Percentiles rank a stretch among this genome's conserved stretches.
Evolutionary conservation across 2,888 invertebrate genomes (phyloP).

Genomic region (Sialis fuliginosa): DNA sequence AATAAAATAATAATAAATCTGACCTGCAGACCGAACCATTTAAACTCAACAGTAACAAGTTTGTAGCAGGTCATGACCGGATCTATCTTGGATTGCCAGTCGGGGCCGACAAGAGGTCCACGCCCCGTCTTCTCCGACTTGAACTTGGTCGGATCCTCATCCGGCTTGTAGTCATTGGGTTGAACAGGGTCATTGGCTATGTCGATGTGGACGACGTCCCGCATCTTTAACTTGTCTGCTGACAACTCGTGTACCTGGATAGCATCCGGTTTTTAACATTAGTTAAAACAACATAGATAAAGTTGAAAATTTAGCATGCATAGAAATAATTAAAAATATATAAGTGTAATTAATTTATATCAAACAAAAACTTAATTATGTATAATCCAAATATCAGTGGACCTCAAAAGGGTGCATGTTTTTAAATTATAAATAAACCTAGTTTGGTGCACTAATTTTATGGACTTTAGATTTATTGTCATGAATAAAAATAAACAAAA

Average conservation of each 20-base stretch:
- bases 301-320: too few relatives aligned
- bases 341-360: not conserved
- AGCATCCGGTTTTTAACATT: not conserved
- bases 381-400: not conserved
- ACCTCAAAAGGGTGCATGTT: too few relatives aligned
- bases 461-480: too few relatives aligned
- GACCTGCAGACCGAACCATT: slow-evolving; percentile 90
- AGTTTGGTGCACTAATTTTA: too few relatives aligned
- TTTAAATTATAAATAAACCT: too few relatives aligned
- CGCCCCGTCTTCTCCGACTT: slow-evolving; percentile 85
- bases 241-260: slow-evolving; percentile 78
- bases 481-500: too few relatives aligned
- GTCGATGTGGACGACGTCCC: slow-evolving; percentile 85
- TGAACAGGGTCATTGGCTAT: slow-evolving; percentile 82
- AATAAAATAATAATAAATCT: not conserved
- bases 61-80: slow-evolving; percentile 99
- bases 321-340: too few relatives aligned
- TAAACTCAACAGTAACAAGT: slow-evolving; percentile 91
- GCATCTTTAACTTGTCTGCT: slow-evolving; percentile 70
- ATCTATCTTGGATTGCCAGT: slow-evolving; percentile 60
- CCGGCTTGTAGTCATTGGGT: slow-evolving; percentile 70
- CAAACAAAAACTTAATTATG: not conserved
- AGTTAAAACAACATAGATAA: too few relatives aligned
- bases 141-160: slow-evolving; percentile 74
- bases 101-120: slow-evolving; percentile 66